phyloP scores from a whole-genome alignment of 1,140 invertebrate genomes.

The Hypsibius dujardini region DNA sequence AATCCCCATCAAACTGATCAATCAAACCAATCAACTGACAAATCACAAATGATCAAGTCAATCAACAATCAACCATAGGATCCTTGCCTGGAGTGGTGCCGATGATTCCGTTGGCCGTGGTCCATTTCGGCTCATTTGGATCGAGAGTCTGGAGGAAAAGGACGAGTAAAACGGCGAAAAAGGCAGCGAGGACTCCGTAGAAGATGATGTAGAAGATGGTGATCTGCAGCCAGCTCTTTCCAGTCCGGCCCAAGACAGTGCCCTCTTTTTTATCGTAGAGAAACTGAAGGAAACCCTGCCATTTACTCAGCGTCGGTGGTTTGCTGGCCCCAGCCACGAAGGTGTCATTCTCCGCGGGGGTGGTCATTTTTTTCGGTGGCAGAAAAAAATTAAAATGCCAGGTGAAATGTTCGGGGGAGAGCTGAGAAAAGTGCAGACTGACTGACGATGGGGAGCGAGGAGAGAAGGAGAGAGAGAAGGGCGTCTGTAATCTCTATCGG shows the following conservation, averaged over 20 bases:
- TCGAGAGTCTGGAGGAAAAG: constrained; percentile 84
- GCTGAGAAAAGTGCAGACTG: too few relatives aligned
- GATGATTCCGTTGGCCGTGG: constrained; percentile 59
- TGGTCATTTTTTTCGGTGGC: not conserved
- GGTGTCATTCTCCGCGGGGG: not conserved
- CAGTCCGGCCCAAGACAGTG: constrained; percentile 66
- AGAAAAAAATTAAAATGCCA: too few relatives aligned
- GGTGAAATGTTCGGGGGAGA: too few relatives aligned
- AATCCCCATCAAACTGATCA: too few relatives aligned
- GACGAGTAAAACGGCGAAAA: constrained; percentile 73
- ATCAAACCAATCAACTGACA: too few relatives aligned
- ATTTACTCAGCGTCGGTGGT: constrained; percentile 37
- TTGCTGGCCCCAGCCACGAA: not conserved
- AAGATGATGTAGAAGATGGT: constrained; percentile 81
- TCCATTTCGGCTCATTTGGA: constrained; percentile 62
- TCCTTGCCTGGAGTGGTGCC: constrained; percentile 66
- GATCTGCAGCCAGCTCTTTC: constrained; percentile 76
- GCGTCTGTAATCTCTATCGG: too few relatives aligned
- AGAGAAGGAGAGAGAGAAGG: too few relatives aligned
- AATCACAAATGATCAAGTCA: too few relatives aligned
- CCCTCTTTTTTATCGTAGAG: constrained; percentile 70
- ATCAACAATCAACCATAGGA: too few relatives aligned
- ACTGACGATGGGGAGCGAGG: too few relatives aligned
- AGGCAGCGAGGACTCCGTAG: constrained; percentile 60
- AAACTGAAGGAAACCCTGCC: constrained; percentile 63